phyloP scores from a whole-genome alignment of 2,888 invertebrate genomes.

The Drosophila dives region DNA sequence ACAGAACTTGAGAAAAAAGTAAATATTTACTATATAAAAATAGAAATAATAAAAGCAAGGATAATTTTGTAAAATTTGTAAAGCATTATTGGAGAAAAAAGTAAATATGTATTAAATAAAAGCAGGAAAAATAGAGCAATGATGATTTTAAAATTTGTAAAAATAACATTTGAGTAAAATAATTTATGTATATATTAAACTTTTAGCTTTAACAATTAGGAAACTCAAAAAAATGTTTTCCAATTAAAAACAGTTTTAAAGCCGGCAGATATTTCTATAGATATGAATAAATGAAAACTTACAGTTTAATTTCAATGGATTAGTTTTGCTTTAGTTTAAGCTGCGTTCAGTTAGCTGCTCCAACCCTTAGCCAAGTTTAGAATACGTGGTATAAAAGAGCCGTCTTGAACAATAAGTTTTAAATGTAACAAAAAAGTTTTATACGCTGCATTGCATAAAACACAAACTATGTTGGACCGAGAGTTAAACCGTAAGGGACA shows the following conservation, averaged over 20 bases:
- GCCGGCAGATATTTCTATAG: too few species aligned
- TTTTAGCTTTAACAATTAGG: background rate
- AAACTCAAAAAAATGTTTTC: background rate
- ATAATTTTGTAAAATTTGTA: background rate
- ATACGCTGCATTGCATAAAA: slow-evolving; percentile 60
- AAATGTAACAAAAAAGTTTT: slow-evolving; percentile 60
- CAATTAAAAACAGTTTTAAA: background rate
- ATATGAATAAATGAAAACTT: background rate
- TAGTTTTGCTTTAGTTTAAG: background rate
- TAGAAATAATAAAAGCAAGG: too few species aligned
- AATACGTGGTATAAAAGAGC: background rate
- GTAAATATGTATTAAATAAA: background rate
- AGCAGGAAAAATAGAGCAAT: too few species aligned
- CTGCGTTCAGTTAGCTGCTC: too few species aligned
- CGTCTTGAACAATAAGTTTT: slow-evolving; percentile 34
- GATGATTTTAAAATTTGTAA: background rate
- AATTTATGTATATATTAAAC: background rate
- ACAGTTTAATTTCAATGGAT: background rate
- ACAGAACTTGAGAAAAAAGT: background rate
- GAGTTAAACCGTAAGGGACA: slow-evolving; percentile 29
- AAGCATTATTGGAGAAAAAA: background rate
- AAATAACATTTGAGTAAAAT: background rate
- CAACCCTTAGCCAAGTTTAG: background rate
- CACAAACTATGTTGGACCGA: slow-evolving; percentile 58
- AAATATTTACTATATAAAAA: too few species aligned